Evolutionary conservation across 2,888 invertebrate species (phyloP).

Genomic region (Amphipoea oculea): DNA sequence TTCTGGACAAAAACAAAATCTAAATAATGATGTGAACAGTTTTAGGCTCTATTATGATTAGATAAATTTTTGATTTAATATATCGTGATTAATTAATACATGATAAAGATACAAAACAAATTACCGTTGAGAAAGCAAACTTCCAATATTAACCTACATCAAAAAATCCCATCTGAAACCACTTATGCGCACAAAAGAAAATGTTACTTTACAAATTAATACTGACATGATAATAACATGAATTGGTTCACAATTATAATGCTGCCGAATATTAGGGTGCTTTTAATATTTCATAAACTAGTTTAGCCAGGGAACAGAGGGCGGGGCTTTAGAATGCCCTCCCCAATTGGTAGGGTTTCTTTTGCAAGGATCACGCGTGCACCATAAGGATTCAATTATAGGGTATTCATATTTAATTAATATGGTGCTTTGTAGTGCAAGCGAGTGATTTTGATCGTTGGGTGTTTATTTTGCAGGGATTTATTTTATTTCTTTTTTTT

Average conservation of each 20-base stretch:
- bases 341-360: slow-evolving; percentile 74
- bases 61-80: not conserved
- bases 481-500: slow-evolving; percentile 10
- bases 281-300: slow-evolving; percentile 86
- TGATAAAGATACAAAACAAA: slow-evolving; percentile 35
- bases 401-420: slow-evolving; percentile 90
- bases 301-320: slow-evolving; percentile 76
- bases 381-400: slow-evolving; percentile 87
- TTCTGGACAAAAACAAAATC: not conserved
- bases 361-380: slow-evolving; percentile 80
- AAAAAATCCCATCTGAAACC: slow-evolving; percentile 76
- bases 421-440: slow-evolving; percentile 73
- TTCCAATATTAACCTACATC: slow-evolving; percentile 65
- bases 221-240: slow-evolving; percentile 88
- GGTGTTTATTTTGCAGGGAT: slow-evolving; percentile 6
- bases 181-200: slow-evolving; percentile 73
- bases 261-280: slow-evolving; percentile 80
- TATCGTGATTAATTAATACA: not conserved
- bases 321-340: slow-evolving; percentile 81
- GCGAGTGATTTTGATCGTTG: slow-evolving; percentile 77
- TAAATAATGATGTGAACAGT: not conserved
- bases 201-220: slow-evolving; percentile 82
- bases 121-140: slow-evolving; percentile 43
- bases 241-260: slow-evolving; percentile 86
- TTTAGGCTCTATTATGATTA: not conserved